Percentiles rank a stretch among this genome's conserved stretches.
These are phyloP conservation scores for Oriolus oriolus DNA, from an alignment of 2,113 vertebrate species.

Conservation along the genomic window DNA sequence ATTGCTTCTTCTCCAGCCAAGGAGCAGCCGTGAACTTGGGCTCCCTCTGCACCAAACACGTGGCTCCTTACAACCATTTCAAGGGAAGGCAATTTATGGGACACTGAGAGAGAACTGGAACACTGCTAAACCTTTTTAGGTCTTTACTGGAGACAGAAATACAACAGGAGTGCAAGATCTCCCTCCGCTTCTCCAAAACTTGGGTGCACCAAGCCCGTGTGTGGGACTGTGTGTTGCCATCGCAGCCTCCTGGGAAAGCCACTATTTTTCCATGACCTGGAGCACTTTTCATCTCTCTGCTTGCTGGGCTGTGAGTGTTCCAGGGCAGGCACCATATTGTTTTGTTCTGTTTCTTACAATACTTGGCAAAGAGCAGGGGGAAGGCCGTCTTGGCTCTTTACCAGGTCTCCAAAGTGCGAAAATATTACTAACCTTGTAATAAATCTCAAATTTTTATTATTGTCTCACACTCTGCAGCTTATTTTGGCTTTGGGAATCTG, in stretches of 20 bases:
- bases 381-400: not conserved
- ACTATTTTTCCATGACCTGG: not conserved
- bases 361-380: slow-evolving; percentile 3
- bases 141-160: not conserved
- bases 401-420: slow-evolving; percentile 21
- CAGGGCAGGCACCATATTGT: not conserved
- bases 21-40: not conserved
- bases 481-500: slow-evolving; percentile 34
- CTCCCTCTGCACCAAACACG: not conserved
- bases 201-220: rapidly evolving
- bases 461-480: not conserved
- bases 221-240: not conserved
- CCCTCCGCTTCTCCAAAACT: not conserved
- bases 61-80: not conserved
- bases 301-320: not conserved
- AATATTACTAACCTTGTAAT: not conserved
- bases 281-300: not conserved
- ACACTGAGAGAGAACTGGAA: not conserved
- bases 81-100: not conserved
- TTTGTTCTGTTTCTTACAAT: slow-evolving; percentile 3
- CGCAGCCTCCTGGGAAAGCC: rapidly evolving
- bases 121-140: not conserved
- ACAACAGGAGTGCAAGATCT: not conserved
- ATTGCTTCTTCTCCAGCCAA: not conserved
- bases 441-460: slow-evolving; percentile 22